These are phyloP conservation scores for Dexiosoma caninum DNA, from an alignment of 2,888 invertebrate species.

Conservation along the genomic window DNA sequence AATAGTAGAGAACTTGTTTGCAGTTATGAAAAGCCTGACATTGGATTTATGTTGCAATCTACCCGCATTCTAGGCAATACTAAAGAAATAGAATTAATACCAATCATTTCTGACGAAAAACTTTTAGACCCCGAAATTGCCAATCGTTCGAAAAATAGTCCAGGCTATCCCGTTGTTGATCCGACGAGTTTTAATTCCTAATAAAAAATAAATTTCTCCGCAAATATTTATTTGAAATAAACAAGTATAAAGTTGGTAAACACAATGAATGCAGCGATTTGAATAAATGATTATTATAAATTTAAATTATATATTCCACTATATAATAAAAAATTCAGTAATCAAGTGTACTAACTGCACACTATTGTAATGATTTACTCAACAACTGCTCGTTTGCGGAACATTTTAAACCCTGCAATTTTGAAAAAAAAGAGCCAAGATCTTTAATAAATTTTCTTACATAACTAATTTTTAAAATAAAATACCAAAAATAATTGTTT, in stretches of 20 bases:
- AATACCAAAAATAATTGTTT: neutral
- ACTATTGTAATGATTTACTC: neutral
- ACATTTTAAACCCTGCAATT: too few relatives aligned
- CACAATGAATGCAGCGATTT: neutral
- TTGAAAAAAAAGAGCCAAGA: too few relatives aligned
- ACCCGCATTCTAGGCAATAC: conserved; percentile 72
- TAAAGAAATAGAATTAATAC: conserved; percentile 75
- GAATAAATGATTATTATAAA: neutral
- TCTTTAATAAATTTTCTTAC: too few relatives aligned
- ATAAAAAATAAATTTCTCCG: neutral
- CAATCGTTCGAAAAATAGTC: neutral
- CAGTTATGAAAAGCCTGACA: conserved; percentile 73
- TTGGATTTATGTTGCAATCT: conserved; percentile 72
- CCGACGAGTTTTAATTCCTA: conserved; percentile 47
- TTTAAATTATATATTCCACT: too few relatives aligned
- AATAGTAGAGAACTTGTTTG: neutral
- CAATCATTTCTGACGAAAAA: conserved; percentile 72
- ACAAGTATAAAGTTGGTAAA: neutral
- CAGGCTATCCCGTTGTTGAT: conserved; percentile 56
- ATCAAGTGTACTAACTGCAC: neutral
- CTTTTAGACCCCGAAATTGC: conserved; percentile 40
- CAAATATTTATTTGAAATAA: neutral
- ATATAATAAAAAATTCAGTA: neutral
- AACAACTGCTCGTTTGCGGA: too few relatives aligned
- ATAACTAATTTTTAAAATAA: neutral